Conservation (phyloP, 2,888 invertebrate species). For the Caenorhabditis afra region DNA sequence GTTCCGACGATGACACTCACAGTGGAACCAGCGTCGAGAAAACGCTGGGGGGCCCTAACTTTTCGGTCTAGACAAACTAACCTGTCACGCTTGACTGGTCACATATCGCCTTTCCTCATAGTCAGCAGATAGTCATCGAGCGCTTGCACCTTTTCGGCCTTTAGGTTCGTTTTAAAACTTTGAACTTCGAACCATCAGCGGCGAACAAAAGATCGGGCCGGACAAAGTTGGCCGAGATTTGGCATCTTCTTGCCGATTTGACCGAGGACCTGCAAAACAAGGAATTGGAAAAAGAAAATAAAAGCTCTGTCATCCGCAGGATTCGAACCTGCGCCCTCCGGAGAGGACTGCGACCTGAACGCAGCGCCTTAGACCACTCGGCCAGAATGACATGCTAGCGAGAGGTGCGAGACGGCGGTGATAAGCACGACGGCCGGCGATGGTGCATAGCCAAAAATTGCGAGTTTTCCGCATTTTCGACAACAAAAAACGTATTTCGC, state of each 20-base stretch:
- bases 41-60: too few species aligned
- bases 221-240: conserved; percentile 19
- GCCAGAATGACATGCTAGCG: conserved; percentile 70
- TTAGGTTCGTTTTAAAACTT: too few species aligned
- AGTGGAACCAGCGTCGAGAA: too few species aligned
- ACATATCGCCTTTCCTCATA: conserved; percentile 23
- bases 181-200: neutral
- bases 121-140: conserved; percentile 18
- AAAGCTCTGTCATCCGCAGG: conserved; percentile 58
- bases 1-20: neutral
- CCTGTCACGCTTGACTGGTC: conserved; percentile 16
- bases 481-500: too few species aligned
- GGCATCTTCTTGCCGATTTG: conserved; percentile 16
- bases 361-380: conserved; percentile 91
- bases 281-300: neutral
- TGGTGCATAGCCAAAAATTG: too few species aligned
- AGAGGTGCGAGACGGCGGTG: too few species aligned
- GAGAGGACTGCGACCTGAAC: conserved; percentile 87
- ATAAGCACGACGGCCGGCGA: too few species aligned
- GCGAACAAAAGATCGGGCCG: conserved; percentile 27
- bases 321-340: conserved; percentile 76
- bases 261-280: conserved; percentile 23
- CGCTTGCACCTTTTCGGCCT: neutral
- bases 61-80: too few species aligned
- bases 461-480: too few species aligned